Evolutionary conservation across 2,113 vertebrate genomes (phyloP), one percentile per base, ranked within the genome.

Genomic region (Podarcis cretensis): DNA sequence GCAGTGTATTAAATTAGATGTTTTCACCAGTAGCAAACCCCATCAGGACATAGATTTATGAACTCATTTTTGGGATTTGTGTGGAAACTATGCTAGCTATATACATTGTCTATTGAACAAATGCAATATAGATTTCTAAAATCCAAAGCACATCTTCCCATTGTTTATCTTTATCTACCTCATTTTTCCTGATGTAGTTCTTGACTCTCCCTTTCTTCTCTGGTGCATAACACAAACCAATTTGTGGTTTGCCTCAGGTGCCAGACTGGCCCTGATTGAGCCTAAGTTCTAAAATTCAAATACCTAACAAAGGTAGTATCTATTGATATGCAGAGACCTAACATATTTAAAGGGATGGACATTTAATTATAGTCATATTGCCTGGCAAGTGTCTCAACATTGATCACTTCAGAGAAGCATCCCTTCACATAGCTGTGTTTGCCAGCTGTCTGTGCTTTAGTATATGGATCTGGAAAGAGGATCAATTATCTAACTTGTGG

Each of bases 21-120:
- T 92, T 95, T 92, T 91, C 73, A 91, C 92, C 91, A 89, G 83
- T 32, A 92, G 83, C 91, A 79, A 92, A 93, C 86, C 40, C 91
- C 91, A 57, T 75, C 25, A 69, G 57, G 59, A 5, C 85, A 90
- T 76, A 91, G 88, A 71, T 48, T 54, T 77, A 84, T 87, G 90
- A 94, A 91, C 92, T 91, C 88, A 92, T 95, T 92, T 86, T 12
- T 21, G 81, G 27, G 25, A 80, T 54, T 54, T 54, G 30, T 73
- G 30, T 73, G 9, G 30, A 86, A 54, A 66, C 90, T 91, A 71
- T 91, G 90, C 63, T 89, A 65, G 32, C 92, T 78, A 54, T 12
- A 54, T 78, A 87, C 1, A 48, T 20, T 0, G 0, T 76, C 89
- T 5, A 6, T 69, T 84, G 30, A 86, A 86, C 69, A 89, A 91